Evolutionary conservation across 1,140 invertebrate genomes (phyloP).

Genomic region (Muscidifurax raptorellus): DNA sequence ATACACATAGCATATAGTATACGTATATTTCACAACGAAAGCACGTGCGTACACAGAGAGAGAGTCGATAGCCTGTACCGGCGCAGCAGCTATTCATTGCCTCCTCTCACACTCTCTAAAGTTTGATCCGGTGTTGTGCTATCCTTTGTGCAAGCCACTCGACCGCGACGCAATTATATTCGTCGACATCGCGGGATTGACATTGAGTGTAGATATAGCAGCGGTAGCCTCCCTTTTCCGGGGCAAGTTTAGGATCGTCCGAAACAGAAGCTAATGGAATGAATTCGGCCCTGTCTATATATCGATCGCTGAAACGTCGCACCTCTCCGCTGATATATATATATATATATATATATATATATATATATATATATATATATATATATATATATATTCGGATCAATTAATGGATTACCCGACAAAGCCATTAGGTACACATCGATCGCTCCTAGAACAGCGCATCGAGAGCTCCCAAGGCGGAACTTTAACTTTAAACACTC

Average conservation of each 20-base stretch:
- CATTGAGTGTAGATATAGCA: not conserved
- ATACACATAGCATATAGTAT: not conserved
- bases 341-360: too few species aligned
- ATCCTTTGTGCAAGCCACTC: constrained; percentile 17
- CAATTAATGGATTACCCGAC: constrained; percentile 59
- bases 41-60: not conserved
- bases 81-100: not conserved
- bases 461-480: not conserved
- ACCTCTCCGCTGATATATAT: too few species aligned
- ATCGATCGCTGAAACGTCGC: constrained; percentile 16
- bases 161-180: constrained; percentile 42
- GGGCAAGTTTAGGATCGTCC: not conserved
- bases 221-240: not conserved
- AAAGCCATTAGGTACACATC: constrained; percentile 50
- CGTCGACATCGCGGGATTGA: constrained; percentile 25
- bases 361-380: too few species aligned
- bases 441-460: not conserved
- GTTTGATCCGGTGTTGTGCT: constrained; percentile 10
- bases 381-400: constrained; percentile 59
- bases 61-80: not conserved
- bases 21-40: not conserved
- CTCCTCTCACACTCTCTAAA: not conserved
- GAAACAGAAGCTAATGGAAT: constrained; percentile 56
- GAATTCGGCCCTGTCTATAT: constrained; percentile 29
- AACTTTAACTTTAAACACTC: too few species aligned